Percentiles rank a stretch among this genome's conserved stretches.
Conservation (phyloP, 2,888 invertebrate genomes). For the Alloscopus bannaensis region DNA sequence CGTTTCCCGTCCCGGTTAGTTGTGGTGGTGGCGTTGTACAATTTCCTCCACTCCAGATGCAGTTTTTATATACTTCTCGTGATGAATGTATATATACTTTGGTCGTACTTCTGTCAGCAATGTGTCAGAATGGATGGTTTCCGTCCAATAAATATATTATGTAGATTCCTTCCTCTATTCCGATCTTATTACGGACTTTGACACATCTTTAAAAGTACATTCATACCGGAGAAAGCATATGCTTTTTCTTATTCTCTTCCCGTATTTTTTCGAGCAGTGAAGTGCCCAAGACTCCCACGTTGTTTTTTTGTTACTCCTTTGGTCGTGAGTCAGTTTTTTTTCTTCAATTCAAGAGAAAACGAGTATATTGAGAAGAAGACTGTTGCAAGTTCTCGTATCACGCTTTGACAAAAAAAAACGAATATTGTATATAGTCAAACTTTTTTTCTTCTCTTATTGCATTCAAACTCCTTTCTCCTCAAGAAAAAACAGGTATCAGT, state of each 20-base stretch:
- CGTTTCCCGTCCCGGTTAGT: conserved; percentile 62
- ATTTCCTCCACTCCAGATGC: conserved; percentile 31
- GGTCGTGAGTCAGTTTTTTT: conserved; percentile 32
- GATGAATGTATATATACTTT: conserved; percentile 13
- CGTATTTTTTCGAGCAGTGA: conserved; percentile 1
- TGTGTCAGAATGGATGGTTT: conserved; percentile 58
- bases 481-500: conserved; percentile 57
- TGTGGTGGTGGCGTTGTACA: conserved; percentile 46
- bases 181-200: not conserved
- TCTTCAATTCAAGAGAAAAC: conserved; percentile 22
- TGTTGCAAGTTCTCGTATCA: conserved; percentile 28
- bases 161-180: conserved; percentile 42
- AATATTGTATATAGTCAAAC: conserved; percentile 15
- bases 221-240: conserved; percentile 7
- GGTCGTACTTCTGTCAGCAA: conserved; percentile 31
- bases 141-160: conserved; percentile 33
- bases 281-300: conserved; percentile 9
- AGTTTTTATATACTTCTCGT: conserved; percentile 11
- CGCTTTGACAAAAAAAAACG: conserved; percentile 18
- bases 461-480: no score
- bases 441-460: conserved; percentile 39
- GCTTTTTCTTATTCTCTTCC: not conserved
- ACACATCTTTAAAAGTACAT: conserved; percentile 33
- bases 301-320: not conserved
- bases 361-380: conserved; percentile 23